These are phyloP conservation scores for Smittia aterrima DNA, from an alignment of 2,888 invertebrate genomes.

Conservation along the genomic window DNA sequence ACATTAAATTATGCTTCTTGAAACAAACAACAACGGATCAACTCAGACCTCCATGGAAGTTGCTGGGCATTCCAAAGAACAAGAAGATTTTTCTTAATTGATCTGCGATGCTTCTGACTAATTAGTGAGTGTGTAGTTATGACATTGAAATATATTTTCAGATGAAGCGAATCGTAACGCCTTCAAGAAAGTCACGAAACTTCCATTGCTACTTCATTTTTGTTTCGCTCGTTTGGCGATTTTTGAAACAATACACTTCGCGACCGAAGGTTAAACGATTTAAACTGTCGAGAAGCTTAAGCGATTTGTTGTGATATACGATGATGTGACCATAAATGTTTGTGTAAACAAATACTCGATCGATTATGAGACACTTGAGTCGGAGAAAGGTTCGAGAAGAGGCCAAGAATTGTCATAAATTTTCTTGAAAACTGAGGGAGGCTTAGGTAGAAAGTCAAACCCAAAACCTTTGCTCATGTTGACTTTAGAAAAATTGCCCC, in stretches of 20 bases:
- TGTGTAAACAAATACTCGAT: background rate
- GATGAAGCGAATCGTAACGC: background rate
- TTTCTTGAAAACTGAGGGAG: background rate
- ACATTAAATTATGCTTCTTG: constrained; percentile 9
- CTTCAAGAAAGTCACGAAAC: background rate
- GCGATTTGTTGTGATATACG: background rate
- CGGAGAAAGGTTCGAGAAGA: background rate
- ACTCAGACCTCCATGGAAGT: background rate
- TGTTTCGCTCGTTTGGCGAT: background rate
- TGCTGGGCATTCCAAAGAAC: background rate
- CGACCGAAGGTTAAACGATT: background rate
- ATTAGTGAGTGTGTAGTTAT: constrained; percentile 4
- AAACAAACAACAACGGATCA: background rate
- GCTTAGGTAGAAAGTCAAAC: background rate
- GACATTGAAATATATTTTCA: constrained; percentile 12
- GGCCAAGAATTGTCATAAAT: background rate
- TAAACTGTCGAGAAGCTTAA: background rate
- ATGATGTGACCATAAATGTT: background rate
- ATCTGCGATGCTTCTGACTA: constrained; percentile 9
- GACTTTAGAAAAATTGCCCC: background rate
- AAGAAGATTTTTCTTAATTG: background rate
- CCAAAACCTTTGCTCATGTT: background rate
- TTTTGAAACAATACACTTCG: background rate
- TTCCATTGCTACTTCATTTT: background rate
- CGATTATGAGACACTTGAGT: constrained; percentile 3